Evolutionary conservation across 2,797 vertebrate species (phyloP), one percentile per base, ranked within the genome.

Genomic region (Sebastolobus alascanus): DNA sequence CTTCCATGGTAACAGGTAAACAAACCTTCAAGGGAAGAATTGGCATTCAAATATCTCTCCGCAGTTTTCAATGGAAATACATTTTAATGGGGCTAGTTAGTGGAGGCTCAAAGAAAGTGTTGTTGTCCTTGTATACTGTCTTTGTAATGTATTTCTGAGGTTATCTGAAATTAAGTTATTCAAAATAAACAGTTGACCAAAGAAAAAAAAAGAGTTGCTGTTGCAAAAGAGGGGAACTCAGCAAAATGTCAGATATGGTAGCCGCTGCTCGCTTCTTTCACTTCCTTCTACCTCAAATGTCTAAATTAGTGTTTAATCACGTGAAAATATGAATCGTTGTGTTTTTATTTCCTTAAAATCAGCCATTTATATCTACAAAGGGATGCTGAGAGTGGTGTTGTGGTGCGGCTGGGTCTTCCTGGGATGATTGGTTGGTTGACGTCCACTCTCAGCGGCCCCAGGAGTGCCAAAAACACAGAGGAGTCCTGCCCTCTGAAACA

Each of bases 1-100:
- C 67, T 85, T 27, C 86, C 86, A 92, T 89, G 84, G 89, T 67
- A 89, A 94, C 89, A 76, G 66, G 63, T 79, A 65, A 84, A 85
- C 46, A 63, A 82, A 67, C 66, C 74, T 84, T 75, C 73, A 65
- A 27, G 22, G 29, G 13, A 79, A 73, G 29, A 77, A 73, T 67
- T 61, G 29, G 38, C 50, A 60, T 72, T 82, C 81, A 78, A 73
- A 82, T 68, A 77, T 87, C 65, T 79, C 55, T 64, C 25, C 68
- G 37, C 63, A 66, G 66, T 59, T 77, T 78, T 75, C 37, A 75
- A 5, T 76, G 2, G 70, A 72, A 80, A 80, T 0, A 38, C 12
- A 60, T 60, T 59, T 60, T 25, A 37, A 50, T n/a, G 22, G 20
- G 8, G 22, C 29, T 10, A 16, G 6, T 33, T 58, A 5, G 59